Conservation (phyloP, 2,113 vertebrate species). For the Pollimyrus isidori region DNA sequence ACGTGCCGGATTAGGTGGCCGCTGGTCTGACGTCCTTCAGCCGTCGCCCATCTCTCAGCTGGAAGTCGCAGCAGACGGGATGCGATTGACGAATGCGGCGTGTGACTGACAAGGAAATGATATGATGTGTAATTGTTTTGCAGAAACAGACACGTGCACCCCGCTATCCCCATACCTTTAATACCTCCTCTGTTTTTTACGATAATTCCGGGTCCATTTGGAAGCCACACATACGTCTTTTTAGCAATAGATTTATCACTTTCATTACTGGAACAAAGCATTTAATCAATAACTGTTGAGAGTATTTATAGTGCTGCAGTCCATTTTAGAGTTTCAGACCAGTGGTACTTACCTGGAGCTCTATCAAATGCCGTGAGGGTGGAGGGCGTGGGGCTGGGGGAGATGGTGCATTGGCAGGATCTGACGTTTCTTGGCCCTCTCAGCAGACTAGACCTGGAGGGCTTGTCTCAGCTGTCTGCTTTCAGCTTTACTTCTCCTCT, state of each 20-base stretch:
- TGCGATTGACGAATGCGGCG: background rate
- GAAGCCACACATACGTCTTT: background rate
- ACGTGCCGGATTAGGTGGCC: background rate
- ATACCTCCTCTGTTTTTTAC: background rate
- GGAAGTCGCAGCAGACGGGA: background rate
- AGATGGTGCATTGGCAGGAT: background rate
- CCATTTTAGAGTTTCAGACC: conserved; percentile 3
- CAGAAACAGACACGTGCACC: background rate
- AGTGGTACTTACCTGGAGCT: background rate
- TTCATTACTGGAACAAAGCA: conserved; percentile 9
- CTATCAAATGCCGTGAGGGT: background rate
- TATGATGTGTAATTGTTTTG: background rate
- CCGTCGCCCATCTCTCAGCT: background rate
- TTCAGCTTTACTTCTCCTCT: background rate
- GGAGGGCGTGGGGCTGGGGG: background rate
- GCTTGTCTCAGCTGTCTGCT: background rate
- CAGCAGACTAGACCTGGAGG: background rate
- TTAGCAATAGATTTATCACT: conserved; percentile 9
- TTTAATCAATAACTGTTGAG: conserved; percentile 13
- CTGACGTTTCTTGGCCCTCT: background rate
- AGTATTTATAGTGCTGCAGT: conserved; percentile 5
- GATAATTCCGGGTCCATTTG: background rate
- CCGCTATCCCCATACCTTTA: background rate
- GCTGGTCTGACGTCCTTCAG: background rate
- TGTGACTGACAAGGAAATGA: background rate